phyloP scores from a whole-genome alignment of 2,888 invertebrate species.

The Lordiphosa andalusiaca region DNA sequence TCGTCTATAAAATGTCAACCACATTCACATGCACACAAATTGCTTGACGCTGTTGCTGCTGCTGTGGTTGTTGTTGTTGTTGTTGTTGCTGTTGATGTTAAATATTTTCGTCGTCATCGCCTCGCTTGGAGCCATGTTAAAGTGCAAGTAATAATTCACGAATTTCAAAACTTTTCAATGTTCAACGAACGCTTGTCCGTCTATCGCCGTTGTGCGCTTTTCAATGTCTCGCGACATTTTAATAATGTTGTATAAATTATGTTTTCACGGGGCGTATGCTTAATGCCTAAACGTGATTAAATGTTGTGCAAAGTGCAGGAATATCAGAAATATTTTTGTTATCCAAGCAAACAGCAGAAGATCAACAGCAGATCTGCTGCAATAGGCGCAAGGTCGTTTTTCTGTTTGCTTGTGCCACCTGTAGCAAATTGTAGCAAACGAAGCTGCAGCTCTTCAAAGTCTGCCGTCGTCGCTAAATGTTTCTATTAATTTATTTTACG shows the following conservation, averaged over 20 bases:
- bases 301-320: conserved; percentile 66
- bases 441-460: conserved; percentile 56
- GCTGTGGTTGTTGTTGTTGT: conserved; percentile 24
- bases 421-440: conserved; percentile 62
- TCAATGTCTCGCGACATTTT: conserved; percentile 72
- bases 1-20: conserved; percentile 51
- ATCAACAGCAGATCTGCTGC: conserved; percentile 39
- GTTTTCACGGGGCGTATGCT: conserved; percentile 45
- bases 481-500: conserved; percentile 38
- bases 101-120: conserved; percentile 65
- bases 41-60: conserved; percentile 34
- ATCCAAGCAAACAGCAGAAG: conserved; percentile 24
- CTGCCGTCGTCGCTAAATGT: conserved; percentile 16
- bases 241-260: conserved; percentile 71
- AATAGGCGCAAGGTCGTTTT: conserved; percentile 71
- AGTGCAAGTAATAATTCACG: conserved; percentile 74
- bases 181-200: conserved; percentile 32
- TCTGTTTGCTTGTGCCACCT: conserved; percentile 48
- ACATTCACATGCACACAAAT: conserved; percentile 32
- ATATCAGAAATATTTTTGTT: background rate
- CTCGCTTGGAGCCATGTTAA: conserved; percentile 64
- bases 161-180: conserved; percentile 69
- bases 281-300: conserved; percentile 68
- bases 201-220: conserved; percentile 28
- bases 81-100: conserved; percentile 27